phyloP scores from a whole-genome alignment of 2,888 invertebrate genomes.

The Stegana nigrithorax region DNA sequence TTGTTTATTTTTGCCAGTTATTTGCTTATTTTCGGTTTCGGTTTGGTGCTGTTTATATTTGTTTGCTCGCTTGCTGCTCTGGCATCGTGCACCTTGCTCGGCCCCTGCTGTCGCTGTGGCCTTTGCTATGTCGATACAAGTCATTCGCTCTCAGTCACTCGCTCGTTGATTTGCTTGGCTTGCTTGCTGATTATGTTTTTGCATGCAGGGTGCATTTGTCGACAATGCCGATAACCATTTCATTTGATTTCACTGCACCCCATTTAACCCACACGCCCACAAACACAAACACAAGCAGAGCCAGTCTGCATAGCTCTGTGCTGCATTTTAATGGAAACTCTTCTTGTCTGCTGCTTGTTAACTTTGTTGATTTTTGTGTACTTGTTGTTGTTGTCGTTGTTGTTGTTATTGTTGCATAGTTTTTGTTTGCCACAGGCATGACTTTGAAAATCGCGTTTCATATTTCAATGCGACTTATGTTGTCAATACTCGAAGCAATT shows the following conservation, averaged over 20 bases:
- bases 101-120: background rate
- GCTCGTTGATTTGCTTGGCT: background rate
- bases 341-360: constrained; percentile 47
- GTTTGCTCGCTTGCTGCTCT: background rate
- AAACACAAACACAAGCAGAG: no score
- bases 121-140: constrained; percentile 49
- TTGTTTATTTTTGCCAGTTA: constrained; percentile 5
- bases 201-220: constrained; percentile 53
- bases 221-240: constrained; percentile 13
- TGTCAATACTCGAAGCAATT: constrained; percentile 19
- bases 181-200: constrained; percentile 49
- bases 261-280: background rate
- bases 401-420: constrained; percentile 18
- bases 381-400: constrained; percentile 27
- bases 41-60: constrained; percentile 1
- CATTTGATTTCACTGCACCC: background rate
- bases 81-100: background rate
- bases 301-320: constrained; percentile 12
- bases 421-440: constrained; percentile 34
- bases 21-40: constrained; percentile 3
- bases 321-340: constrained; percentile 57
- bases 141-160: background rate
- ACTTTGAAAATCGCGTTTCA: constrained; percentile 50
- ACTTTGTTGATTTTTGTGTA: constrained; percentile 17
- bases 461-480: constrained; percentile 23